Evolutionary conservation across 2,113 vertebrate genomes (phyloP).

Genomic region (Bos indicus): DNA sequence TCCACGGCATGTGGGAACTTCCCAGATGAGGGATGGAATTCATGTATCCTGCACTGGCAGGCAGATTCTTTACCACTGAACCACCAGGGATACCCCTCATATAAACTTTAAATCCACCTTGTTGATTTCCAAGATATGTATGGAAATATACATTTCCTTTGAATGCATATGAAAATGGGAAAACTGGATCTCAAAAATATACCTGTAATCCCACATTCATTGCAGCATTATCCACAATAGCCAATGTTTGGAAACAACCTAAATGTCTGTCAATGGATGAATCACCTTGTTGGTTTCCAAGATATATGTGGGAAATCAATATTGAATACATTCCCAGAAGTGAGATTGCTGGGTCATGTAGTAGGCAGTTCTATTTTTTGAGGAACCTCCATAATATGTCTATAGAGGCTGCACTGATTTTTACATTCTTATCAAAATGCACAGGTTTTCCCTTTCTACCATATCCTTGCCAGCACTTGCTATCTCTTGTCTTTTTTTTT

Average conservation of each 20-base stretch:
- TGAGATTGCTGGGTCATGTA: background rate
- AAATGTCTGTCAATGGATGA: background rate
- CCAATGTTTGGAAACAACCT: background rate
- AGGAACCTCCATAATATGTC: background rate
- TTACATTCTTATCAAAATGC: background rate
- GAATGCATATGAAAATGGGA: background rate
- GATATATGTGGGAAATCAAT: background rate
- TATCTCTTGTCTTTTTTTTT: background rate
- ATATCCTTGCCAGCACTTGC: background rate
- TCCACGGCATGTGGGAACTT: background rate
- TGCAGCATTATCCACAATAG: background rate
- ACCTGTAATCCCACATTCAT: background rate
- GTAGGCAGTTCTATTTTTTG: background rate
- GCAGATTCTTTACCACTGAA: background rate
- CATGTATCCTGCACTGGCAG: background rate
- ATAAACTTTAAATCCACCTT: background rate
- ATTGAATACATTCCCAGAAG: background rate
- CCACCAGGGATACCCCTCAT: background rate
- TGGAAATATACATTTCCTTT: background rate
- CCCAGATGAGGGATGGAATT: background rate
- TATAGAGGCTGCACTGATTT: background rate
- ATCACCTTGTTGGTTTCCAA: background rate
- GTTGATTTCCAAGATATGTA: background rate
- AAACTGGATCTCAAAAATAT: background rate
- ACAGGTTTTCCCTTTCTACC: background rate